Conservation (phyloP, 2,888 invertebrate species). For the Idaea straminata region DNA sequence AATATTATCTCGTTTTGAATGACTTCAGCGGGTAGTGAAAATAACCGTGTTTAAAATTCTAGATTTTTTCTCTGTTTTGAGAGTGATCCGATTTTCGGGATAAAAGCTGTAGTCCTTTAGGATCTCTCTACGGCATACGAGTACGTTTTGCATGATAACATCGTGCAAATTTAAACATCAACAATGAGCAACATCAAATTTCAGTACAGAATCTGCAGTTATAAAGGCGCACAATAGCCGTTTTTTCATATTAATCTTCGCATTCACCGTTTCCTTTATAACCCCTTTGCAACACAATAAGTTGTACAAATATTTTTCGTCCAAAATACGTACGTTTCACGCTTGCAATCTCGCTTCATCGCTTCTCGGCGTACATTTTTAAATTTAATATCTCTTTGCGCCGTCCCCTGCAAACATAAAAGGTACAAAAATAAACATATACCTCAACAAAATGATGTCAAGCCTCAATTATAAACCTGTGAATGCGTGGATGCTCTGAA, state of each 20-base stretch:
- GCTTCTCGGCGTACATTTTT: constrained; percentile 55
- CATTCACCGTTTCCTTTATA: constrained; percentile 21
- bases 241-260: constrained; percentile 24
- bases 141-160: neutral
- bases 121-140: neutral
- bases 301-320: constrained; percentile 19
- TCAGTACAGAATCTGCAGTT: constrained; percentile 12
- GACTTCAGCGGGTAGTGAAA: no score
- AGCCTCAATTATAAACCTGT: neutral
- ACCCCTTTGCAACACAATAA: constrained; percentile 28
- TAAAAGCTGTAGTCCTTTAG: neutral
- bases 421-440: no score
- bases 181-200: constrained; percentile 1
- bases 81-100: neutral
- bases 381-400: constrained; percentile 71
- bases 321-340: constrained; percentile 15
- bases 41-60: no score
- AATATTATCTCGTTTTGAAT: no score
- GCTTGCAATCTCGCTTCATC: constrained; percentile 40
- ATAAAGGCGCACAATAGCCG: constrained; percentile 18
- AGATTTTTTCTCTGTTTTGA: no score
- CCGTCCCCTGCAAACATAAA: constrained; percentile 50
- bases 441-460: neutral
- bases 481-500: neutral
- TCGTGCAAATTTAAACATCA: constrained; percentile 1